phyloP scores from a whole-genome alignment of 2,113 vertebrate genomes.

The Brachypodius melanocephalos region DNA sequence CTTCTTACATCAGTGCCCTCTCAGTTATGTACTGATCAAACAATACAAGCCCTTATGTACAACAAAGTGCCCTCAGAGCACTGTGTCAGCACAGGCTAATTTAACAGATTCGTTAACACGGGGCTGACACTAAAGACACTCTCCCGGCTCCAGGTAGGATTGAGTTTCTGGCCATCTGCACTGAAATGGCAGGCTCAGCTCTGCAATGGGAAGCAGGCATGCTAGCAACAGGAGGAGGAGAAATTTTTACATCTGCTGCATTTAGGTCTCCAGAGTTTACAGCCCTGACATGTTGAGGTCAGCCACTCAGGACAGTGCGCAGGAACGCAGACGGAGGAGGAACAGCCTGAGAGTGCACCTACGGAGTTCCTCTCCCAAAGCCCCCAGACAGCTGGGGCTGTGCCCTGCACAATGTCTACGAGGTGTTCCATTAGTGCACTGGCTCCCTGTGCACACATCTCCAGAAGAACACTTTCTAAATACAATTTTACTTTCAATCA shows the following conservation, averaged over 20 bases:
- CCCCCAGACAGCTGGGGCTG: not conserved
- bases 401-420: conserved; percentile 33
- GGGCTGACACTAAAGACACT: conserved; percentile 63
- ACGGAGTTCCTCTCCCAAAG: not conserved
- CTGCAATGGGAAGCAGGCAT: not conserved
- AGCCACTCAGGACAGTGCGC: not conserved
- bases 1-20: conserved; percentile 52
- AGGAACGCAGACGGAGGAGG: not conserved
- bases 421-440: conserved; percentile 50
- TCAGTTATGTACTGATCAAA: conserved; percentile 61
- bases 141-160: conserved; percentile 49
- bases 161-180: conserved; percentile 66
- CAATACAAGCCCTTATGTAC: conserved; percentile 64
- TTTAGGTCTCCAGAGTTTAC: conserved; percentile 46
- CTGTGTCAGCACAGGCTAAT: conserved; percentile 70
- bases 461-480: conserved; percentile 20
- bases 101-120: conserved; percentile 71
- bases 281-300: conserved; percentile 24
- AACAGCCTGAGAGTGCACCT: conserved; percentile 8
- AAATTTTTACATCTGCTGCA: conserved; percentile 48
- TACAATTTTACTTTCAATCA: conserved; percentile 14
- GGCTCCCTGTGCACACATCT: not conserved
- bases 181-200: conserved; percentile 26
- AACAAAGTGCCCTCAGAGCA: conserved; percentile 63
- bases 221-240: not conserved